Conservation (phyloP, 2,797 vertebrate species). For the Enoplosus armatus region DNA sequence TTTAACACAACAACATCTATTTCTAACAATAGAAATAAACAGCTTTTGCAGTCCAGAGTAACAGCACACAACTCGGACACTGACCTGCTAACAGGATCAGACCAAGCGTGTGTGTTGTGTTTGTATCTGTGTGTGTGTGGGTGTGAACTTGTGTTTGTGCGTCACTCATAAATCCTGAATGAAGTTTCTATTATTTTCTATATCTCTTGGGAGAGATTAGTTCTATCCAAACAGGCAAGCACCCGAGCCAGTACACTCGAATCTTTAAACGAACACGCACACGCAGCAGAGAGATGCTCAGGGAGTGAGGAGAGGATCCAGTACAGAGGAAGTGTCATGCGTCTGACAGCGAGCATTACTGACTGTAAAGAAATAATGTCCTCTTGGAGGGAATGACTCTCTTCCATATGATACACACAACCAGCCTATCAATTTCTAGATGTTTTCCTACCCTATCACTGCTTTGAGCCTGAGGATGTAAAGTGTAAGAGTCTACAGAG, state of each 20-base stretch:
- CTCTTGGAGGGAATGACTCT: conserved; percentile 23
- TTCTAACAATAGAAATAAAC: conserved; percentile 30
- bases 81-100: conserved; percentile 17
- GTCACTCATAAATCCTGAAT: conserved; percentile 61
- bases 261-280: conserved; percentile 19
- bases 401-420: conserved; percentile 11
- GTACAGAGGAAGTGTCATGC: conserved; percentile 40
- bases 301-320: conserved; percentile 28
- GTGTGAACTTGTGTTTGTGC: conserved; percentile 19
- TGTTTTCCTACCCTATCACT: neutral
- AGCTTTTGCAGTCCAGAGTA: conserved; percentile 18
- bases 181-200: conserved; percentile 57
- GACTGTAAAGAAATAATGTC: conserved; percentile 25
- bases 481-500: conserved; percentile 5
- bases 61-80: conserved; percentile 26
- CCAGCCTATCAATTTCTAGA: neutral
- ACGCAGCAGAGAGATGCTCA: conserved; percentile 21
- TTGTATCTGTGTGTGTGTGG: neutral
- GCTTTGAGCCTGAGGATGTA: neutral
- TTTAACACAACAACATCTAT: conserved; percentile 12
- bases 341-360: conserved; percentile 45
- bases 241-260: conserved; percentile 15
- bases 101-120: neutral
- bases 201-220: conserved; percentile 41
- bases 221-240: conserved; percentile 37